A percentile compares a stretch with the other conserved stretches of the same genome.
Evolutionary conservation across 2,113 vertebrate genomes (phyloP).

Genomic region (Antennarius striatus): DNA sequence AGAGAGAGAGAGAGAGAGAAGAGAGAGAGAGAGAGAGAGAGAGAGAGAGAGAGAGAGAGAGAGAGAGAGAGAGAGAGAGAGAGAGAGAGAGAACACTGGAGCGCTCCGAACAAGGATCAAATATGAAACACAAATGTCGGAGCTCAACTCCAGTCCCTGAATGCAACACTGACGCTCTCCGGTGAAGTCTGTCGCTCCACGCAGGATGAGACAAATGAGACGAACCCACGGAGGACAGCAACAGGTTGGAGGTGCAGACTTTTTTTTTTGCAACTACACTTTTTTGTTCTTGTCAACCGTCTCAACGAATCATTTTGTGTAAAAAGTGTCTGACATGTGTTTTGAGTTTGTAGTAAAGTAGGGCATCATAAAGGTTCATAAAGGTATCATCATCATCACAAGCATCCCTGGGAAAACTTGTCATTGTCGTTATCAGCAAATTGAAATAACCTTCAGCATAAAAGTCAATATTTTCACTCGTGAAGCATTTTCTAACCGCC

Average conservation of each 20-base stretch:
- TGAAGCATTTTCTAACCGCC: background rate
- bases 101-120: background rate
- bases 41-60: too few relatives aligned
- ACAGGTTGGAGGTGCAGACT: slow-evolving; percentile 31
- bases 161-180: slow-evolving; percentile 48
- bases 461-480: background rate
- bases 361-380: background rate
- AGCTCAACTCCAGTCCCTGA: slow-evolving; percentile 44
- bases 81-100: too few relatives aligned
- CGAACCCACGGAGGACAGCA: slow-evolving; percentile 1
- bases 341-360: too few relatives aligned
- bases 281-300: too few relatives aligned
- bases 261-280: background rate
- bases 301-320: too few relatives aligned
- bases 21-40: background rate
- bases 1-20: too few relatives aligned
- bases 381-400: too few relatives aligned
- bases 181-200: background rate
- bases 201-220: slow-evolving; percentile 12
- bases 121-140: background rate
- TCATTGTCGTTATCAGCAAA: too few relatives aligned
- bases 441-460: background rate
- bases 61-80: background rate
- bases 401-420: too few relatives aligned
- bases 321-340: too few relatives aligned